Percentiles rank a stretch among this genome's conserved stretches.
phyloP scores from a whole-genome alignment of 2,888 invertebrate species.

The Thelaira solivaga region DNA sequence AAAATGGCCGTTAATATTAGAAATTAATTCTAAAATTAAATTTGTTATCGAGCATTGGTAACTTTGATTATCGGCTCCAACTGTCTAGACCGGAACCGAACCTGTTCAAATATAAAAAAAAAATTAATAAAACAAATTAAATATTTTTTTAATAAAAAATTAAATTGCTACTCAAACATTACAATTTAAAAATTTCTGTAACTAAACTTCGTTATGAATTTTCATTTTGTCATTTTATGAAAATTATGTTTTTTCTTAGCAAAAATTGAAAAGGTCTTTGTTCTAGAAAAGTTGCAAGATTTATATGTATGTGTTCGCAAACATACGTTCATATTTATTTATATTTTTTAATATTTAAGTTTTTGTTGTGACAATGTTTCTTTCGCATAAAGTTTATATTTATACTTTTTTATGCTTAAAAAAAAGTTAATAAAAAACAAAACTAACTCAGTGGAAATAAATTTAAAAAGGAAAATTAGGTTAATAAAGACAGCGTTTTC shows the following conservation, averaged over 20 bases:
- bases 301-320: neutral
- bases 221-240: neutral
- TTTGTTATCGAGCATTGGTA: too few relatives aligned
- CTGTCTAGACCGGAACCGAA: too few relatives aligned
- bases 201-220: neutral
- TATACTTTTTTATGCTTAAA: constrained; percentile 1
- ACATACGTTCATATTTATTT: neutral
- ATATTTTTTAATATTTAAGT: constrained; percentile 40
- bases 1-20: too few relatives aligned
- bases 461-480: neutral
- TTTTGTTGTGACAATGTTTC: constrained; percentile 36
- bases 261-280: neutral
- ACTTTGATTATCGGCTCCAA: too few relatives aligned
- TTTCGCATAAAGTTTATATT: constrained; percentile 2
- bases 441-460: neutral
- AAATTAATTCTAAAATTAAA: too few relatives aligned
- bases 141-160: too few relatives aligned
- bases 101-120: too few relatives aligned
- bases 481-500: too few relatives aligned
- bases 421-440: neutral
- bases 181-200: neutral
- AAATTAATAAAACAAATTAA: too few relatives aligned
- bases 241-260: neutral
- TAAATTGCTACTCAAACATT: too few relatives aligned
- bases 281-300: constrained; percentile 1